Percentiles rank a stretch among this genome's conserved stretches.
Evolutionary conservation across 2,797 vertebrate species (phyloP).

Genomic region (Miichthys miiuy): DNA sequence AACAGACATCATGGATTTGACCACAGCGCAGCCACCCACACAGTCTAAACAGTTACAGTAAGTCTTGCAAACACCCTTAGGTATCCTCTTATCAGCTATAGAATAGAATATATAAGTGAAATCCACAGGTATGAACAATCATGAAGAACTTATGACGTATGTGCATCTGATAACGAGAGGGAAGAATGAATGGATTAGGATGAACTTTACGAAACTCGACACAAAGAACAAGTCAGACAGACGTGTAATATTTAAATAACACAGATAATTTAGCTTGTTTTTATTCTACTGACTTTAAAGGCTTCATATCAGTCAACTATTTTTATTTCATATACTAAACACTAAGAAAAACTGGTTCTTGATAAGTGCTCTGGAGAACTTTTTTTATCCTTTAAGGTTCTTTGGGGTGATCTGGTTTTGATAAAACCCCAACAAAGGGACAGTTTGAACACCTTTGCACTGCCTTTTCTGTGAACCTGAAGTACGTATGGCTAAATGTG

Average conservation of each 20-base stretch:
- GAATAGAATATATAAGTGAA: constrained; percentile 9
- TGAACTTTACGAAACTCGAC: background rate
- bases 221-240: background rate
- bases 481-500: too few relatives aligned
- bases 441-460: too few relatives aligned
- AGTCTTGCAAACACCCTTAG: constrained; percentile 1
- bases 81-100: constrained; percentile 6
- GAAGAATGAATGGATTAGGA: background rate
- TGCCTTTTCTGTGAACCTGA: too few relatives aligned
- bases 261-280: background rate
- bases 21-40: background rate
- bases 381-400: too few relatives aligned
- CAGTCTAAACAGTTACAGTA: background rate
- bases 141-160: background rate
- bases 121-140: constrained; percentile 23
- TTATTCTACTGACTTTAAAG: background rate
- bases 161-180: constrained; percentile 10
- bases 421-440: too few relatives aligned
- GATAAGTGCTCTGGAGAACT: too few relatives aligned
- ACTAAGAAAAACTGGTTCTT: too few relatives aligned
- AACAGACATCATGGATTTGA: constrained; percentile 16
- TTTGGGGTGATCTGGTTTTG: too few relatives aligned
- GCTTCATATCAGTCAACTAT: background rate
- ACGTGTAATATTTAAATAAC: background rate
- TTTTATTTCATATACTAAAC: too few relatives aligned